Percentiles rank a stretch among this genome's conserved stretches.
These are phyloP conservation scores for Camponotus pennsylvanicus DNA, from an alignment of 1,140 invertebrate species.

Conservation along the genomic window DNA sequence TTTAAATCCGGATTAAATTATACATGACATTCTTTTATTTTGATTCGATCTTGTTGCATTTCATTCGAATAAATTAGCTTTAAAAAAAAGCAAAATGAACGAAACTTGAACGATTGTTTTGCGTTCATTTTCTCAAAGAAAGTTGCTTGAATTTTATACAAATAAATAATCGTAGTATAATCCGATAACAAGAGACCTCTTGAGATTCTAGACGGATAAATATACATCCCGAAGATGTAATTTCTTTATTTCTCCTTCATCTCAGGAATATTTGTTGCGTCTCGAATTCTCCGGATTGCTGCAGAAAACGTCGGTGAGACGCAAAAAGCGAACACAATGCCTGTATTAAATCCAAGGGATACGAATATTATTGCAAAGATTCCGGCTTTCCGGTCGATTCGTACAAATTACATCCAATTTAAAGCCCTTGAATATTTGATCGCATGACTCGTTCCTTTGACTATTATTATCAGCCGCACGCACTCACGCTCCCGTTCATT, in stretches of 20 bases:
- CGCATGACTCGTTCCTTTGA: constrained; percentile 23
- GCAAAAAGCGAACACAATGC: constrained; percentile 35
- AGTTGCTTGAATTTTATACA: constrained; percentile 19
- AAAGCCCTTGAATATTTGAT: constrained; percentile 51
- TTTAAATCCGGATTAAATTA: constrained; percentile 34
- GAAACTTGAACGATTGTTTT: constrained; percentile 1
- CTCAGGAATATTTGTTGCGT: constrained; percentile 45
- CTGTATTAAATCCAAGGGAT: constrained; percentile 12
- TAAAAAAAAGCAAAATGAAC: neutral
- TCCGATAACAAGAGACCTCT: constrained; percentile 30
- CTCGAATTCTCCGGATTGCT: constrained; percentile 38
- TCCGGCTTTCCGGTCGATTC: constrained; percentile 16
- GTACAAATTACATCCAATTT: constrained; percentile 36
- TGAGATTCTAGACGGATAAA: constrained; percentile 23
- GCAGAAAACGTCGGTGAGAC: neutral
- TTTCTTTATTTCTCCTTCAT: constrained; percentile 31
- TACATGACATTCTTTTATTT: neutral
- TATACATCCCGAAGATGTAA: constrained; percentile 36
- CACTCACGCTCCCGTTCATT: constrained; percentile 19
- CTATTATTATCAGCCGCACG: constrained; percentile 19
- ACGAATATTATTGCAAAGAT: constrained; percentile 40
- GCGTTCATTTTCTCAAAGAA: constrained; percentile 10
- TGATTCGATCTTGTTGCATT: neutral
- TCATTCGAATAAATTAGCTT: constrained; percentile 37
- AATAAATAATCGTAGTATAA: constrained; percentile 41